These are phyloP conservation scores for Dromas ardeola DNA, from an alignment of 2,113 vertebrate species.

Conservation along the genomic window DNA sequence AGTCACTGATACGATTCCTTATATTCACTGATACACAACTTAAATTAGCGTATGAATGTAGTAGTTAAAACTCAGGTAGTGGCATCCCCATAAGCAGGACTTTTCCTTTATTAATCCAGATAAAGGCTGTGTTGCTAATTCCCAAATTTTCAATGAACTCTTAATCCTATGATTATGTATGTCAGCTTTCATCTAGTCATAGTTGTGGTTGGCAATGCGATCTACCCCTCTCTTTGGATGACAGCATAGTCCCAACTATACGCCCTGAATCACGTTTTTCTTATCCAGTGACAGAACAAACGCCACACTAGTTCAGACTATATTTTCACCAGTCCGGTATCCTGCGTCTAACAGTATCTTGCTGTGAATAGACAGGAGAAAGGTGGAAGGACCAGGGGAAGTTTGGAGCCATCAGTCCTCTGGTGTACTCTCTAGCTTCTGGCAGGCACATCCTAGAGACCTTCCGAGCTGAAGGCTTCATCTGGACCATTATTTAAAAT, in stretches of 20 bases:
- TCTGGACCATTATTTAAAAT: neutral
- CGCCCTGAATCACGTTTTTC: neutral
- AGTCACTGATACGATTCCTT: neutral
- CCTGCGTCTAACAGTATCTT: neutral
- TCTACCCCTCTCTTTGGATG: neutral
- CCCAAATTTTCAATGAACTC: neutral
- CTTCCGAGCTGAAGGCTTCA: neutral
- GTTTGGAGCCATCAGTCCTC: neutral
- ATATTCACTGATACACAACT: neutral
- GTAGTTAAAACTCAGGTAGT: neutral
- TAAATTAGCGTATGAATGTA: neutral
- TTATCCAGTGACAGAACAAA: neutral
- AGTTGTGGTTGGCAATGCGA: neutral
- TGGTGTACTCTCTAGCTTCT: neutral
- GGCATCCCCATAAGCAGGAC: neutral
- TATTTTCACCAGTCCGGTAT: neutral
- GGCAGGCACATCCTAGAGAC: neutral
- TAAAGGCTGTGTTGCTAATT: neutral
- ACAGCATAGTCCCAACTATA: neutral
- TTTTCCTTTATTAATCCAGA: neutral
- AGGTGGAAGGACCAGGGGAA: neutral
- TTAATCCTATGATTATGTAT: neutral
- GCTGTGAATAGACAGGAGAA: neutral
- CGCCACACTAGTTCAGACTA: neutral
- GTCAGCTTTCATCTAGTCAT: neutral